These are phyloP conservation scores for Eonycteris spelaea DNA, from an alignment of 2,113 vertebrate genomes.

Conservation along the genomic window DNA sequence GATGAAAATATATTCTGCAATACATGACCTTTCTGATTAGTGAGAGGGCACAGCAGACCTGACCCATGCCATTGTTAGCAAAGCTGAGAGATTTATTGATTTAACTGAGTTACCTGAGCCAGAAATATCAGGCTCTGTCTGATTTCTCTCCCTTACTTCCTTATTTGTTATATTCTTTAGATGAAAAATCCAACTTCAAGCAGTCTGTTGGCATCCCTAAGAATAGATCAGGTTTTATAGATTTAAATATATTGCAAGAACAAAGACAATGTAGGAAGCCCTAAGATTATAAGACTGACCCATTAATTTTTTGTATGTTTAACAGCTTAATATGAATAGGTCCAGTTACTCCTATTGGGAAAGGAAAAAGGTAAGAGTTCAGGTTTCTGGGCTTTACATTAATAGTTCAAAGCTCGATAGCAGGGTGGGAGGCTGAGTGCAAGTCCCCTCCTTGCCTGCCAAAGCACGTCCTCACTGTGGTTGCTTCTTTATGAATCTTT, in stretches of 20 bases:
- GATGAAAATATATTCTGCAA: constrained; percentile 64
- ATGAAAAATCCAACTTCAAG: neutral
- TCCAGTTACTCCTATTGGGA: neutral
- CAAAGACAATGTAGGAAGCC: constrained; percentile 38
- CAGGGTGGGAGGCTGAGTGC: neutral
- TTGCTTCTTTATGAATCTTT: constrained; percentile 42
- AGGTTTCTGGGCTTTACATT: constrained; percentile 42
- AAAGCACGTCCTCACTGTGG: neutral
- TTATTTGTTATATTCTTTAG: constrained; percentile 6
- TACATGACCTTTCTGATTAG: constrained; percentile 23
- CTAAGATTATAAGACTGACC: neutral
- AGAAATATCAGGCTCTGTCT: neutral
- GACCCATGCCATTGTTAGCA: neutral
- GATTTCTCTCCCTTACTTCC: neutral
- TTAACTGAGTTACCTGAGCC: neutral
- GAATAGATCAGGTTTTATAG: neutral
- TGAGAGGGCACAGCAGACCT: neutral
- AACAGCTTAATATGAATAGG: constrained; percentile 26
- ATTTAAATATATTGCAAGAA: neutral
- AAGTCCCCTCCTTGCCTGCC: neutral
- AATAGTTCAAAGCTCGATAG: constrained; percentile 11
- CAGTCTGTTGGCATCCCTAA: neutral
- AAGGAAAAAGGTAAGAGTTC: constrained; percentile 6
- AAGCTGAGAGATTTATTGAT: neutral
- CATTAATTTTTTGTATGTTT: neutral